Base-by-base conservation (phyloP, 2,888 invertebrate species). In the Drosophila sordidula region DNA sequence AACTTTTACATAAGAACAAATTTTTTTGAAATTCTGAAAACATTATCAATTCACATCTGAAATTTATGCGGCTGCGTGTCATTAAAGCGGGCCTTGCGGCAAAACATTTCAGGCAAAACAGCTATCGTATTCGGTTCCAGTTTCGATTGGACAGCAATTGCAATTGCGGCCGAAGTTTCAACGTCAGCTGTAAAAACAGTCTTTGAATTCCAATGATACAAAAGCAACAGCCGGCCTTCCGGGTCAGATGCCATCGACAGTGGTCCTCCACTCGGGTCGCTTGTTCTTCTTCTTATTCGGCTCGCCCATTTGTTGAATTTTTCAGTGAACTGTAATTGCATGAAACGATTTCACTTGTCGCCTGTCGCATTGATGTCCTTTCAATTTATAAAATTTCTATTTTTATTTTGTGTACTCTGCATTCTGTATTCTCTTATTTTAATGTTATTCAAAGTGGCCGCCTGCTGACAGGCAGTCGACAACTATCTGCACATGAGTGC, bases 171-270 rank as follows among this genome's bases (percentile, higher is more conserved):
- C 34, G 4, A 55, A 45, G 39, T 47, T 47, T 58, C 32, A 51
- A 50, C 50, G 55, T 59, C 78, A 84, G 71, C 81, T 81, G 82
- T 61, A 84, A 84, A 74, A 87, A 87, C 85, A 83, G 62, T 78
- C 69, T 58, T 59, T 44, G 51, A 75, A 81, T 87, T 67, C 69
- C 63, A 84, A 87, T 75, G 42, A 46, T 62, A 54, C 57, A 54
- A 51, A 25, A 52, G 44, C 50, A 63, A 42, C 16, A 50, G 67
- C 16, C 34, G 29, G 29, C 16, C 18, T 58, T 47, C 38, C 32
- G 25, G 22, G 29, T 16, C 39, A 25, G 38, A 32, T 51, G 34
- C 14, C 46, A 32, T 55, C 12, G 26, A 25, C 36, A 38, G 41
- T 25, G 36, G 25, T 39, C 29, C 14, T 16, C 2, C 18, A 34